Percentiles rank a stretch among this genome's conserved stretches.
Evolutionary conservation across 2,797 vertebrate species (phyloP).

Genomic region (Fistularia commersonii): DNA sequence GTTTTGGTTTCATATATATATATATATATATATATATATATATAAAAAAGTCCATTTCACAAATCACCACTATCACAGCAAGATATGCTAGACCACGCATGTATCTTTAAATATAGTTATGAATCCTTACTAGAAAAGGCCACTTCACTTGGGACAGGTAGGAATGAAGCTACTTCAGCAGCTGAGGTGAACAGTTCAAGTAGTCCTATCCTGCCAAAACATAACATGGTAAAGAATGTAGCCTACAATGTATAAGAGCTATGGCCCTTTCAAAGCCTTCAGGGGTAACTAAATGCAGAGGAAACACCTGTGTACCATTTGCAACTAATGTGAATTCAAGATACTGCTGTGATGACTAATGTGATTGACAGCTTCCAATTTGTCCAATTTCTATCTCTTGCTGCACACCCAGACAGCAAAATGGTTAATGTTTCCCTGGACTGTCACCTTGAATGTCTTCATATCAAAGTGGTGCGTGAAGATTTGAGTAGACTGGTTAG

Average conservation of each 20-base stretch:
- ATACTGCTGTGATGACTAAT: constrained; percentile 34
- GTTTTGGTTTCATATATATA: constrained; percentile 40
- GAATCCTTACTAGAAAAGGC: constrained; percentile 18
- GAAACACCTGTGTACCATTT: constrained; percentile 61
- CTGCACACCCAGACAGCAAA: constrained; percentile 48
- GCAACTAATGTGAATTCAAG: constrained; percentile 31
- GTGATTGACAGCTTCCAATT: constrained; percentile 68
- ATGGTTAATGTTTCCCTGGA: constrained; percentile 70
- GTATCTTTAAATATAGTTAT: not conserved
- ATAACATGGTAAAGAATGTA: constrained; percentile 58
- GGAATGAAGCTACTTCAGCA: constrained; percentile 27
- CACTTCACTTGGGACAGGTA: constrained; percentile 21
- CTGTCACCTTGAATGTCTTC: constrained; percentile 52
- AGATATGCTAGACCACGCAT: not conserved
- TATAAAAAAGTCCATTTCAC: no score
- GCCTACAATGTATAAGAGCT: constrained; percentile 20
- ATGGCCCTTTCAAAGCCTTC: constrained; percentile 31
- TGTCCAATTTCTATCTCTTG: constrained; percentile 43
- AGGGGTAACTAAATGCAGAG: constrained; percentile 35
- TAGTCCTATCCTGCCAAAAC: constrained; percentile 46
- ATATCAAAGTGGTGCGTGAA: constrained; percentile 17
- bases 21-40: not conserved
- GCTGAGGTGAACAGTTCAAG: constrained; percentile 46
- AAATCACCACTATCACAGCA: no score
- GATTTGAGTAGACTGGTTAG: constrained; percentile 36